These are phyloP conservation scores for Odontomyia ornata DNA, from an alignment of 2,888 invertebrate genomes.

Conservation along the genomic window DNA sequence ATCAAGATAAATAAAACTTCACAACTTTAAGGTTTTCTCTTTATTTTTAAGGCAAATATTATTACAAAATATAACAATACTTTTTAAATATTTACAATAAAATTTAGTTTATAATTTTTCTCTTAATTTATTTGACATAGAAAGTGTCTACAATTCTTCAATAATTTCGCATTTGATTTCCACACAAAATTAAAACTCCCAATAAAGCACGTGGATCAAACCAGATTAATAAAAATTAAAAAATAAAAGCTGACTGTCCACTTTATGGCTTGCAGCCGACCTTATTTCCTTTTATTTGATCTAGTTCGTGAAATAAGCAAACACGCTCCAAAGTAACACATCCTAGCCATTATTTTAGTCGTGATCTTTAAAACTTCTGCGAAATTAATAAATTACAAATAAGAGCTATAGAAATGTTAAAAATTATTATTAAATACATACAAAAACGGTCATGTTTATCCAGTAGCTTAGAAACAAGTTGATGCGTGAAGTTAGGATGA, in stretches of 20 bases:
- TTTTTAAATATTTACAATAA: conserved; percentile 44
- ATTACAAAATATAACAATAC: conserved; percentile 45
- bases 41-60: conserved; percentile 34
- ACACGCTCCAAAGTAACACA: too few relatives aligned
- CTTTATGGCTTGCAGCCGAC: background rate
- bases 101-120: conserved; percentile 30
- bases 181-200: background rate
- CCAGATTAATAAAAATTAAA: background rate
- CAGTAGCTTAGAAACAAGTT: background rate
- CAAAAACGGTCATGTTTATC: background rate
- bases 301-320: too few relatives aligned
- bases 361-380: background rate
- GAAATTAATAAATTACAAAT: background rate
- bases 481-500: conserved; percentile 15
- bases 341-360: too few relatives aligned
- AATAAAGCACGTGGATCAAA: background rate
- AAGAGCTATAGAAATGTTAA: background rate
- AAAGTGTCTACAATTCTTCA: background rate
- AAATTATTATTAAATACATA: background rate
- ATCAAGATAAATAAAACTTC: too few relatives aligned
- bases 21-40: background rate
- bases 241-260: background rate
- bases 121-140: conserved; percentile 10
- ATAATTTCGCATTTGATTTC: conserved; percentile 8
- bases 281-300: background rate